These are phyloP conservation scores for Heliocidaris tuberculata DNA, from an alignment of 35 echinoderm and acorn worm species.

Conservation along the genomic window DNA sequence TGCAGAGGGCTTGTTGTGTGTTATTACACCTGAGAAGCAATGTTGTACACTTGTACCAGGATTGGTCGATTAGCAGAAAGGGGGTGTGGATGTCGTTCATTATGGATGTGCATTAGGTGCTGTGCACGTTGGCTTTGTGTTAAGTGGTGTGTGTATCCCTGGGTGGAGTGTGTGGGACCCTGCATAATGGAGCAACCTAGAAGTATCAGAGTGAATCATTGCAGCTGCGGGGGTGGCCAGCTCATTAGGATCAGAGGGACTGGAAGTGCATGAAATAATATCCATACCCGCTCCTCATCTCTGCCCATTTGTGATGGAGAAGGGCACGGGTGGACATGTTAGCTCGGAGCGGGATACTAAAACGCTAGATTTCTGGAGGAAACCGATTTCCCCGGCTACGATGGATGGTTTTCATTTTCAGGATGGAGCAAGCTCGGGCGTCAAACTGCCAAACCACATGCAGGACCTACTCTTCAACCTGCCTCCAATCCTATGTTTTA, in stretches of 20 bases:
- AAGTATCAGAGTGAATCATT: constrained; percentile 51
- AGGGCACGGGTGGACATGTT: neutral
- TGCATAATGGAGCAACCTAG: constrained; percentile 30
- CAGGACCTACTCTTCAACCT: neutral
- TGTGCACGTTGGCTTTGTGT: neutral
- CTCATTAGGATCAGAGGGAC: neutral
- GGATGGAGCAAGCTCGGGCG: neutral
- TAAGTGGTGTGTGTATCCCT: neutral
- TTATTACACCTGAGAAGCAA: neutral
- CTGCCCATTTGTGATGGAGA: neutral
- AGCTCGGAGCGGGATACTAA: neutral
- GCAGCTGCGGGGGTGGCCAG: neutral
- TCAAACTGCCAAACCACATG: constrained; percentile 27
- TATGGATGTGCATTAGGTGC: neutral
- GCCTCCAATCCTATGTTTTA: neutral
- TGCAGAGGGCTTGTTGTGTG: neutral
- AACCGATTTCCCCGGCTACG: neutral
- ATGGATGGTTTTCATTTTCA: constrained; percentile 11
- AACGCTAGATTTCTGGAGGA: neutral
- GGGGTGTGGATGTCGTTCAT: neutral
- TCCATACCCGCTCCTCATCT: neutral
- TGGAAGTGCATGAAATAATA: neutral
- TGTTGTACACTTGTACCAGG: constrained; percentile 4
- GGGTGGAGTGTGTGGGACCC: constrained; percentile 15
- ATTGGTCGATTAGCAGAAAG: constrained; percentile 25